A percentile compares a stretch with the other conserved stretches of the same genome.
phyloP scores from a whole-genome alignment of 2,888 invertebrate species.

The Diaprepes abbreviatus region DNA sequence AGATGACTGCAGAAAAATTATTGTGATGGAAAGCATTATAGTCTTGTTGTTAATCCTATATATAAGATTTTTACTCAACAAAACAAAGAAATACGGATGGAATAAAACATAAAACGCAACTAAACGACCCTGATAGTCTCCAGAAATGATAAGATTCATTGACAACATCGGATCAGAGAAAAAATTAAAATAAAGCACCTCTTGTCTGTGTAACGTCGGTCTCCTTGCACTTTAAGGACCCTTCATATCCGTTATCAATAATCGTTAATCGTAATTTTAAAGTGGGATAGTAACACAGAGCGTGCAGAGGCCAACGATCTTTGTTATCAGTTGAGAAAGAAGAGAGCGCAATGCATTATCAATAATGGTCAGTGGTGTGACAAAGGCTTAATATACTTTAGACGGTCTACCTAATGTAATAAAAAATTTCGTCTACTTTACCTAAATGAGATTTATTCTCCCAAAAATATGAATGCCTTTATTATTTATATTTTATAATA shows the following conservation, averaged over 20 bases:
- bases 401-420: too few relatives aligned
- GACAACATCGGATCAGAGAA: background rate
- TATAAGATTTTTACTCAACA: background rate
- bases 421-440: too few relatives aligned
- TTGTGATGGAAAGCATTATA: too few relatives aligned
- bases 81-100: background rate
- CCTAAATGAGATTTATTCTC: too few relatives aligned
- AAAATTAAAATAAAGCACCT: slow-evolving; percentile 10
- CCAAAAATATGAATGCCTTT: too few relatives aligned
- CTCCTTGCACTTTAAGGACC: slow-evolving; percentile 37
- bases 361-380: slow-evolving; percentile 26
- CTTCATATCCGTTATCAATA: slow-evolving; percentile 38
- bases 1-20: too few relatives aligned
- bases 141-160: background rate
- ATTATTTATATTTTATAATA: too few relatives aligned
- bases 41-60: too few relatives aligned
- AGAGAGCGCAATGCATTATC: slow-evolving; percentile 35
- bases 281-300: slow-evolving; percentile 29
- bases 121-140: slow-evolving; percentile 1
- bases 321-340: slow-evolving; percentile 38
- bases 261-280: slow-evolving; percentile 33
- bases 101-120: background rate
- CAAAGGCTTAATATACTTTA: too few relatives aligned
- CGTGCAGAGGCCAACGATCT: slow-evolving; percentile 48
- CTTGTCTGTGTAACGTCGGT: slow-evolving; percentile 8